Conservation (phyloP, 1,140 invertebrate species). For the Drosophila chauvacae region DNA sequence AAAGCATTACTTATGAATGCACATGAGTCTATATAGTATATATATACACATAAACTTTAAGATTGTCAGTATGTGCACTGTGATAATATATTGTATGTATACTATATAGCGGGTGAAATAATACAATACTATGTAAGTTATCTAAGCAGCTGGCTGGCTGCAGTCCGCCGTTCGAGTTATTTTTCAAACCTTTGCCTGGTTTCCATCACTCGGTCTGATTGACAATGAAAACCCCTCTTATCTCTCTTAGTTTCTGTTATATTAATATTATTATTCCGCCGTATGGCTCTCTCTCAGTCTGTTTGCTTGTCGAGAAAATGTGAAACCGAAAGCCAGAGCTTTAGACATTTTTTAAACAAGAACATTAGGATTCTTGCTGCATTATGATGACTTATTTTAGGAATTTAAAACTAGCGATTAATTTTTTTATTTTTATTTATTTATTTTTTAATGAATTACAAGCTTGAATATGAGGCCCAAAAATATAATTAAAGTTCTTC, state of each 20-base stretch:
- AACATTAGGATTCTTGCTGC: background rate
- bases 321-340: background rate
- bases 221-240: slow-evolving; percentile 33
- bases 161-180: slow-evolving; percentile 5
- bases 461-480: background rate
- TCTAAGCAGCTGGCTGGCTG: slow-evolving; percentile 6
- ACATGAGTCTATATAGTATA: slow-evolving; percentile 10
- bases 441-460: no score
- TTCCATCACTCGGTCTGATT: slow-evolving; percentile 28
- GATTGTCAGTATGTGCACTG: slow-evolving; percentile 1
- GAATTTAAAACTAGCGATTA: no score
- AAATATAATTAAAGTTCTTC: background rate
- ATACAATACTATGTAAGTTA: slow-evolving; percentile 21
- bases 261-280: slow-evolving; percentile 1
- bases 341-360: background rate
- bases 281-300: background rate
- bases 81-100: background rate
- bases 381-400: background rate
- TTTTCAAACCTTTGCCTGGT: slow-evolving; percentile 9
- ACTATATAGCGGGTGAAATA: slow-evolving; percentile 9
- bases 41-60: background rate
- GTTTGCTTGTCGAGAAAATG: background rate
- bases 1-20: slow-evolving; percentile 14
- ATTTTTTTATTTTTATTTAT: no score
- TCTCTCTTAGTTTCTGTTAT: background rate